Evolutionary conservation across 1,140 invertebrate genomes (phyloP).

Genomic region (Dendroctonus valens): DNA sequence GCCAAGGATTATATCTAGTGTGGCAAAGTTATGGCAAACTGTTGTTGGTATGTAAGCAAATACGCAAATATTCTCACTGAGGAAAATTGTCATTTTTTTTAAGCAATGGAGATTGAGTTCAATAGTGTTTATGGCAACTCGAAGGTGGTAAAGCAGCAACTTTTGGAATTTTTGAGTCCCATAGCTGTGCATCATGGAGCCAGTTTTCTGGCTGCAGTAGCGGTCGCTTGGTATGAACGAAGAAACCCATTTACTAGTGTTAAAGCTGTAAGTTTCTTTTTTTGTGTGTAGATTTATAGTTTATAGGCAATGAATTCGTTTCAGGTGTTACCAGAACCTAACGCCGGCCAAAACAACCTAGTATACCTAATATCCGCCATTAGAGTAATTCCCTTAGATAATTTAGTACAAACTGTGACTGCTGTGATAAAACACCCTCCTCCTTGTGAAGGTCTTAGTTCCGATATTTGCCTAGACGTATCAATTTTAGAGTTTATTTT

Average conservation of each 20-base stretch:
- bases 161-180: constrained; percentile 84
- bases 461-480: constrained; percentile 62
- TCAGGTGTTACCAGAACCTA: constrained; percentile 65
- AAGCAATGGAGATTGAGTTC: constrained; percentile 50
- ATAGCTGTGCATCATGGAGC: constrained; percentile 82
- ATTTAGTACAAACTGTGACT: constrained; percentile 80
- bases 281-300: neutral
- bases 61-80: neutral
- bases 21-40: constrained; percentile 80
- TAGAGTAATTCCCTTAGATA: constrained; percentile 81
- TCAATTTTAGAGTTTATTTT: constrained; percentile 63
- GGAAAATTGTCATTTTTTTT: neutral
- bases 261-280: constrained; percentile 53
- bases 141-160: constrained; percentile 70
- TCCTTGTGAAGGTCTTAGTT: constrained; percentile 62
- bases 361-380: constrained; percentile 80
- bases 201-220: constrained; percentile 80
- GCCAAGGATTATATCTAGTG: constrained; percentile 76
- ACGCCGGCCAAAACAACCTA: constrained; percentile 71
- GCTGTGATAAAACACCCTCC: constrained; percentile 79
- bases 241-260: constrained; percentile 53
- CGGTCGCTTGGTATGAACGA: constrained; percentile 86
- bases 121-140: constrained; percentile 59
- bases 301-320: constrained; percentile 20
- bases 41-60: constrained; percentile 45